Conservation (phyloP, 2,888 invertebrate species). For the Lamproptera curius region DNA sequence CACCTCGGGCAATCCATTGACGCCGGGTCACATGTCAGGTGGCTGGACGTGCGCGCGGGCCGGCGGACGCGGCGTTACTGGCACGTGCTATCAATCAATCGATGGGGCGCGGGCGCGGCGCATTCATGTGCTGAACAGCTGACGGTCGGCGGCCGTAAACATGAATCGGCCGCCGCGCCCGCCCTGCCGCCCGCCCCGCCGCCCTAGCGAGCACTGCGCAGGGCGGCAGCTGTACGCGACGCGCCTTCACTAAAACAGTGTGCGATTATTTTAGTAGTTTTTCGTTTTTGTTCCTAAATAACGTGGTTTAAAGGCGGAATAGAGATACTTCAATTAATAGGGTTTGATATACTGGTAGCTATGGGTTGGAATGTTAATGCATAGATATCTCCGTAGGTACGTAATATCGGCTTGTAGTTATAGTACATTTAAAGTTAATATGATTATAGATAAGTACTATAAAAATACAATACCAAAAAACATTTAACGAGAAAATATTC, state of each 20-base stretch:
- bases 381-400: no score
- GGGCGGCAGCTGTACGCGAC: constrained; percentile 18
- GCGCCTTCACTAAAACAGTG: constrained; percentile 21
- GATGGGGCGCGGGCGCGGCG: constrained; percentile 70
- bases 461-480: no score
- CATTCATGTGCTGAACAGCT: constrained; percentile 74
- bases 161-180: constrained; percentile 59
- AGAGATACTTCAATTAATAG: no score
- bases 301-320: no score
- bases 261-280: constrained; percentile 10
- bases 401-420: no score
- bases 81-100: constrained; percentile 68
- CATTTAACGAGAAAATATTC: no score
- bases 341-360: no score
- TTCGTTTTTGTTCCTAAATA: no score
- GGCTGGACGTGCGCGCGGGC: constrained; percentile 48
- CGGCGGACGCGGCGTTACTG: constrained; percentile 62
- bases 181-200: constrained; percentile 26
- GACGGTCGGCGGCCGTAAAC: constrained; percentile 71
- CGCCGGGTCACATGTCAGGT: constrained; percentile 40
- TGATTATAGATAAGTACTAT: no score
- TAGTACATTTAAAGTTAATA: no score
- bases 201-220: constrained; percentile 33
- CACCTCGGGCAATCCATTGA: constrained; percentile 68
- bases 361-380: no score